phyloP scores from a whole-genome alignment of 1,140 invertebrate species.

The Hydropsyche tenuis region DNA sequence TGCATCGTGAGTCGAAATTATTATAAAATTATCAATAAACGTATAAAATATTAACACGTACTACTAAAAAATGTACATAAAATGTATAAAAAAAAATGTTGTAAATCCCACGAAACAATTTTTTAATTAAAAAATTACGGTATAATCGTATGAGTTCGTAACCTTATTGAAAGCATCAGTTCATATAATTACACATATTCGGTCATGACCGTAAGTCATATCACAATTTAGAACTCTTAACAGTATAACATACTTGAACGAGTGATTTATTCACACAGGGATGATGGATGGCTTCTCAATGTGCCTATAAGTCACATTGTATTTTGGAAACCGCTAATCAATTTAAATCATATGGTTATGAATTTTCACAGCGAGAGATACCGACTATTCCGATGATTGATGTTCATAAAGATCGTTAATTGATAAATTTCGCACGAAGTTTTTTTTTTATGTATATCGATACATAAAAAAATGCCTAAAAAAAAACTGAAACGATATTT shows the following conservation, averaged over 20 bases:
- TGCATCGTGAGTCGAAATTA: constrained; percentile 33
- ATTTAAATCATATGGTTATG: not conserved
- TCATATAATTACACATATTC: not conserved
- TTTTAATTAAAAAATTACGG: not conserved
- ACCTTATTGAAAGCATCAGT: not conserved
- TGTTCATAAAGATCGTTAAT: constrained; percentile 7
- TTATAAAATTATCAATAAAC: constrained; percentile 40
- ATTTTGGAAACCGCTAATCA: constrained; percentile 10
- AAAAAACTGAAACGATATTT: no score
- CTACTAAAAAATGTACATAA: no score
- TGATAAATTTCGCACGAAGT: constrained; percentile 8
- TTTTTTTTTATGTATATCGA: no score
- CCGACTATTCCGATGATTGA: not conserved
- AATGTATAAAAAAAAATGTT: not conserved
- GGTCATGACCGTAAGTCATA: constrained; percentile 4
- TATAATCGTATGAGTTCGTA: not conserved
- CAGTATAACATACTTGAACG: not conserved
- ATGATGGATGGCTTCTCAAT: constrained; percentile 4
- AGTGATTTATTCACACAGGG: constrained; percentile 11
- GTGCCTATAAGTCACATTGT: not conserved
- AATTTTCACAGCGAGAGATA: not conserved
- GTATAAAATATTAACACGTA: constrained; percentile 15
- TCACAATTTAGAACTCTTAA: not conserved
- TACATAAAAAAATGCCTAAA: no score
- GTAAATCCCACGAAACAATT: not conserved